A percentile compares a stretch with the other conserved stretches of the same genome.
These are phyloP conservation scores for Mormyrops boulengeri DNA, from an alignment of 2,797 vertebrate genomes.

Conservation along the genomic window DNA sequence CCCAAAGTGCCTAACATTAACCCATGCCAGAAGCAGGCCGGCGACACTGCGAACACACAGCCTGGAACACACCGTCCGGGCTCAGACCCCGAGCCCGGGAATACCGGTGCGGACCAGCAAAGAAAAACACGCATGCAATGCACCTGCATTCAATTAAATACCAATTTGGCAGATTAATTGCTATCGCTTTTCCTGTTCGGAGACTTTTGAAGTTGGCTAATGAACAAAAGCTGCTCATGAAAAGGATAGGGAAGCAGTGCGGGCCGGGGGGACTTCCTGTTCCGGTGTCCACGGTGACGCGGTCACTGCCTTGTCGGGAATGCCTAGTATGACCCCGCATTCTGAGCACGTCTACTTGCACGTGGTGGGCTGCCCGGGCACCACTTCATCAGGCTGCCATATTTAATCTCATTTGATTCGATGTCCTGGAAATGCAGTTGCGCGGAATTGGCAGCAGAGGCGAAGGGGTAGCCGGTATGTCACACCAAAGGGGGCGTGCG, in stretches of 20 bases:
- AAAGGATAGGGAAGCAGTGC: slow-evolving; percentile 15
- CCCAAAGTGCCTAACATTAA: background rate
- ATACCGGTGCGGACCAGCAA: slow-evolving; percentile 32
- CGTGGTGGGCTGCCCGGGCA: too few relatives aligned
- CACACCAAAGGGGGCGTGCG: background rate
- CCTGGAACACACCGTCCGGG: background rate
- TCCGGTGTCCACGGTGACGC: background rate
- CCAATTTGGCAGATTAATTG: slow-evolving; percentile 42
- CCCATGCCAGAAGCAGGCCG: background rate
- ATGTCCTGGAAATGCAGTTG: slow-evolving; percentile 51
- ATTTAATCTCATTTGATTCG: slow-evolving; percentile 39
- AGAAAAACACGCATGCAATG: slow-evolving; percentile 26
- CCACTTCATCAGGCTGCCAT: slow-evolving; percentile 31
- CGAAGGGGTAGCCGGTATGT: slow-evolving; percentile 52
- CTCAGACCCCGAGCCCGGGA: background rate
- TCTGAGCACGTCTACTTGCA: background rate
- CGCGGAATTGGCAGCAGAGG: slow-evolving; percentile 44
- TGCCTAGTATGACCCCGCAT: background rate
- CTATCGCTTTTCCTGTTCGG: slow-evolving; percentile 39
- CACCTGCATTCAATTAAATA: slow-evolving; percentile 47
- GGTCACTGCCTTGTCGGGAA: background rate
- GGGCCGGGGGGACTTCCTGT: background rate
- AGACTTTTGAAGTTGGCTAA: slow-evolving; percentile 32
- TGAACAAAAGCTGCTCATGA: slow-evolving; percentile 31
- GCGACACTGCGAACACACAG: background rate